A percentile compares a stretch with the other conserved stretches of the same genome.
phyloP scores from a whole-genome alignment of 2,797 vertebrate species.

The Brachymystax lenok region DNA sequence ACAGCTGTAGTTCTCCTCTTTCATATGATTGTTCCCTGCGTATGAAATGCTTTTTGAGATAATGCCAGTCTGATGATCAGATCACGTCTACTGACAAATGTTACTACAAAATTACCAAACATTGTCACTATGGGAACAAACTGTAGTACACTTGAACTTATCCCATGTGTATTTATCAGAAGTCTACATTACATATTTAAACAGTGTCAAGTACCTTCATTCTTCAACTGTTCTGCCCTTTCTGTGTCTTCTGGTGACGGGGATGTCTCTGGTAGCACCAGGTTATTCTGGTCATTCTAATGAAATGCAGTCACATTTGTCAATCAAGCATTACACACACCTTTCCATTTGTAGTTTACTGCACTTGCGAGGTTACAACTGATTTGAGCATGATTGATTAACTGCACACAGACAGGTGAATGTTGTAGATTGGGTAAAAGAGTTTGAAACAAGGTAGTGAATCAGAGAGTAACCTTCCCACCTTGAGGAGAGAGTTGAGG shows the following conservation, averaged over 20 bases:
- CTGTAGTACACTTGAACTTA: too few species aligned
- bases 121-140: neutral
- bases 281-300: slow-evolving; percentile 81
- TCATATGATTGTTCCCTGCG: slow-evolving; percentile 97
- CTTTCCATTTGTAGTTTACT: neutral
- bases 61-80: neutral
- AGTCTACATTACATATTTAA: too few species aligned
- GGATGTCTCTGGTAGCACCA: slow-evolving; percentile 80
- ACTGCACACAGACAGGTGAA: neutral
- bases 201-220: slow-evolving; percentile 82
- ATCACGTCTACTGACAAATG: neutral
- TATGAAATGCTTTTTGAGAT: neutral
- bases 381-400: neutral
- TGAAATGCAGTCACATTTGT: neutral
- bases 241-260: slow-evolving; percentile 82
- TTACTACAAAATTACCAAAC: neutral
- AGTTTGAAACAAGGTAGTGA: neutral
- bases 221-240: slow-evolving; percentile 93
- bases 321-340: neutral
- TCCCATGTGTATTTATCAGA: too few species aligned
- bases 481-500: slow-evolving; percentile 89
- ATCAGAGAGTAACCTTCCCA: slow-evolving; percentile 45
- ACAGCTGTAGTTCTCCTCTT: slow-evolving; percentile 92
- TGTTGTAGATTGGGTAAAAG: neutral
- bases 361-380: neutral